These are phyloP conservation scores for Petrocephalus zakoni DNA, from an alignment of 2,113 vertebrate species.

Conservation along the genomic window DNA sequence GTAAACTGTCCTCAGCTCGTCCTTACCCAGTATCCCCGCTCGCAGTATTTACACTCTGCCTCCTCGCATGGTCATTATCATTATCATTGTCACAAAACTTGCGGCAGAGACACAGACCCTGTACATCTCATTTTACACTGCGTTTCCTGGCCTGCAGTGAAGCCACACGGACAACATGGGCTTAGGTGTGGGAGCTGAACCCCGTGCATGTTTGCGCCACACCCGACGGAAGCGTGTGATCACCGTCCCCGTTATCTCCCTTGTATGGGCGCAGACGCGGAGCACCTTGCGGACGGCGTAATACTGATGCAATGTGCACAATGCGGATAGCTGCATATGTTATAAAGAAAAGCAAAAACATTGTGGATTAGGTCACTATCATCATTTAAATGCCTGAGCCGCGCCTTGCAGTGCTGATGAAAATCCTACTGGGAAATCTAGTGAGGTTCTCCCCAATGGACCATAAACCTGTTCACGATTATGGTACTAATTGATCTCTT, in stretches of 20 bases:
- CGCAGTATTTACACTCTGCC: background rate
- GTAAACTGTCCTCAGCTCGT: background rate
- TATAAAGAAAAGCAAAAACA: background rate
- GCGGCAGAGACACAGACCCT: background rate
- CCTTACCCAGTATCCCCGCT: background rate
- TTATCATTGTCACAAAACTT: no score
- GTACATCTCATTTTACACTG: background rate
- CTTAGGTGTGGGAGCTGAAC: background rate
- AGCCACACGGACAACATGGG: background rate
- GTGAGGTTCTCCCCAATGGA: background rate
- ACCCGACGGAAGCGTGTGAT: background rate
- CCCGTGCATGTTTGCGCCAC: background rate
- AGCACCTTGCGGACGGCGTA: background rate
- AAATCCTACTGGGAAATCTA: background rate
- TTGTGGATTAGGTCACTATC: background rate
- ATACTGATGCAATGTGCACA: background rate
- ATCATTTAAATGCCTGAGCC: background rate
- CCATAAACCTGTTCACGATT: background rate
- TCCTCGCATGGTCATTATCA: no score
- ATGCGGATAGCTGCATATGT: background rate
- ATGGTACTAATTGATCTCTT: background rate
- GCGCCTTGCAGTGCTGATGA: background rate
- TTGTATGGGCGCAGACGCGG: background rate
- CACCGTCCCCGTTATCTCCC: background rate
- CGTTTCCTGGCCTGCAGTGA: background rate